Base-by-base conservation (phyloP, 2,113 vertebrate species). In the Chascanopsetta lugubris region DNA sequence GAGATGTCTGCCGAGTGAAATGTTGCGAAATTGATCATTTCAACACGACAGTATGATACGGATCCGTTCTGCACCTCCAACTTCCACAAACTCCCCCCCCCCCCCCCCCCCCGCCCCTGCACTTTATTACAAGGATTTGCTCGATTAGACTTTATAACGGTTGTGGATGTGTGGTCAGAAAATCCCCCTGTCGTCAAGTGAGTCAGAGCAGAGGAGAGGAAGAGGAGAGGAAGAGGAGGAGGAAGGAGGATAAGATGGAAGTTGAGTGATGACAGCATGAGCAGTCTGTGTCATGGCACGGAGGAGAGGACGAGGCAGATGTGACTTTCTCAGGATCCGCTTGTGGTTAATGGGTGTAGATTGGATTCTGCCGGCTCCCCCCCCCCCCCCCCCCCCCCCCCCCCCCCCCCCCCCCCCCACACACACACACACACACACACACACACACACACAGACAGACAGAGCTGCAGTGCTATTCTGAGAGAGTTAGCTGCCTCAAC, bases 381-480 rank as follows among this genome's bases (percentile, higher is more conserved):
- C 79, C 85, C 67, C 73, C 71, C 85, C 79, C 69, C 77, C 63
- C 75, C 76, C 61, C 76, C 87, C 66, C 71, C 43, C 79, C 85
- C 76, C 87, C 66, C 71, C 43, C 79, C 85, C 67, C 73, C 71
- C 85, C 79, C 69, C 77, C 63, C 75, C 76, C 61, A 43, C 61
- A 72, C 80, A 79, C 72, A 75, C 81, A 77, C 88, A 75, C 48
- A 27, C 61, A 40, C 65, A 72, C 81, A 79, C 72, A 76, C 81
- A 78, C 88, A 75, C 50, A 32, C 50, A 30, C 86, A 76, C 85
- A 84, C 85, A 84, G 83, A 84, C 86, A 90, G 85, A 87, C 88
- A 83, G 90, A 86, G 72, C 91, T 91, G 92, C 92, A 92, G 80
- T 93, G 91, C 92, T 93, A 93, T 93, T 93, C 92, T 91, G 88